phyloP scores from a whole-genome alignment of 2,888 invertebrate species.

The Gasteruption jaculator region DNA sequence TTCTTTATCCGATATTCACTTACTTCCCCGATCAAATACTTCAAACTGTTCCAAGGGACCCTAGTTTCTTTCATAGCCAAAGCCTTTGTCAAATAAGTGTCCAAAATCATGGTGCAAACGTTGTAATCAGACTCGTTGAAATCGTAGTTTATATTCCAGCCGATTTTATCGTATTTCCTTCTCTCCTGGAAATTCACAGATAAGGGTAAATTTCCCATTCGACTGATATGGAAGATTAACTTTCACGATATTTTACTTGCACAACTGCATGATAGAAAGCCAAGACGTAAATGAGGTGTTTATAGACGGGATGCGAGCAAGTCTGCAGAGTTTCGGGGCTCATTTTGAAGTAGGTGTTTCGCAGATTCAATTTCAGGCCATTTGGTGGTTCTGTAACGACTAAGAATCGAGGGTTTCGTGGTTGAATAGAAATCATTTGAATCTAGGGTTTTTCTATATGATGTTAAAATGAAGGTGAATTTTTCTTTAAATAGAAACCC shows the following conservation, averaged over 20 bases:
- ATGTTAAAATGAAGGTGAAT: not conserved
- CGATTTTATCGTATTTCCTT: conserved; percentile 88
- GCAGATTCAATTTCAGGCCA: conserved; percentile 81
- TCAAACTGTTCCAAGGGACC: conserved; percentile 86
- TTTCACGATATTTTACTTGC: too few species aligned
- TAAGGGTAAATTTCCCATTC: not conserved
- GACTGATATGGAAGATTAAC: too few species aligned
- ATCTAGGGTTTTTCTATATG: not conserved
- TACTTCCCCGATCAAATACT: conserved; percentile 89
- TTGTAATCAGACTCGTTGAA: conserved; percentile 91
- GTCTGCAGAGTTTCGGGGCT: conserved; percentile 67
- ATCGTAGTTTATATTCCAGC: conserved; percentile 92
- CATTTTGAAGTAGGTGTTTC: conserved; percentile 86
- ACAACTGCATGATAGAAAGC: conserved; percentile 94
- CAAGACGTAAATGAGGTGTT: conserved; percentile 77
- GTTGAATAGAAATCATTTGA: not conserved
- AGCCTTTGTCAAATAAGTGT: conserved; percentile 77
- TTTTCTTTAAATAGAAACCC: not conserved
- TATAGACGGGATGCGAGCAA: conserved; percentile 74
- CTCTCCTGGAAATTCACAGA: conserved; percentile 62
- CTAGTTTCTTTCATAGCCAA: conserved; percentile 57
- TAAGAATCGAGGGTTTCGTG: conserved; percentile 47
- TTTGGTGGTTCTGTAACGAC: conserved; percentile 93
- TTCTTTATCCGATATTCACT: conserved; percentile 17
- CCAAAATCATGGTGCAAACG: conserved; percentile 80